These are phyloP conservation scores for Limosa lapponica DNA, from an alignment of 2,797 vertebrate genomes.

Conservation along the genomic window DNA sequence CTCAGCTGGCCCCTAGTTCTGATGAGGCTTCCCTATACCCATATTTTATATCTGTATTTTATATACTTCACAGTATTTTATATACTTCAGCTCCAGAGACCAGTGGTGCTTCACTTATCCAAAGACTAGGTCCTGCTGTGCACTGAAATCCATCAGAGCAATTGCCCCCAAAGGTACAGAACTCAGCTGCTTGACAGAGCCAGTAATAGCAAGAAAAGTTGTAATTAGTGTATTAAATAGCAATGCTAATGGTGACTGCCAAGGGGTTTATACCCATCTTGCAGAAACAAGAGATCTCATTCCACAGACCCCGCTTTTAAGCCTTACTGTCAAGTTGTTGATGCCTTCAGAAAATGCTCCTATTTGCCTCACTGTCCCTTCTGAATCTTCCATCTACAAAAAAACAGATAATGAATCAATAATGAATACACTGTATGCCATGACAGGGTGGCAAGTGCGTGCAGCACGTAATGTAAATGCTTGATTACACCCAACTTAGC, in stretches of 20 bases:
- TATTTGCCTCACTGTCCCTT: conserved; percentile 97
- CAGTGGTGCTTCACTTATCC: neutral
- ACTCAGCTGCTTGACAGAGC: neutral
- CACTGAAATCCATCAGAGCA: neutral
- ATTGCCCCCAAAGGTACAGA: neutral
- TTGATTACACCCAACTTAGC: neutral
- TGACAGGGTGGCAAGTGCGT: neutral
- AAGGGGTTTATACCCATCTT: neutral
- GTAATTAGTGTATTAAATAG: neutral
- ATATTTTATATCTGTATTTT: neutral
- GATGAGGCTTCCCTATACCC: neutral
- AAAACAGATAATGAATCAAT: neutral
- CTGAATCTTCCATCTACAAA: conserved; percentile 96
- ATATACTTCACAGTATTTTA: neutral
- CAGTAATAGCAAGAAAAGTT: neutral
- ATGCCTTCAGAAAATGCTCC: conserved; percentile 97
- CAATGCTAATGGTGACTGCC: fast-evolving
- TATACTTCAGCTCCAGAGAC: neutral
- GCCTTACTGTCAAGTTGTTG: conserved; percentile 95
- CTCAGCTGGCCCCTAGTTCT: neutral
- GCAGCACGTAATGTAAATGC: neutral
- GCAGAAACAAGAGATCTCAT: neutral
- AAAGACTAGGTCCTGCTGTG: neutral
- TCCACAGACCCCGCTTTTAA: neutral
- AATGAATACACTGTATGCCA: neutral